Base-by-base conservation (phyloP, 2,888 invertebrate species). In the Argyresthia albistria region DNA sequence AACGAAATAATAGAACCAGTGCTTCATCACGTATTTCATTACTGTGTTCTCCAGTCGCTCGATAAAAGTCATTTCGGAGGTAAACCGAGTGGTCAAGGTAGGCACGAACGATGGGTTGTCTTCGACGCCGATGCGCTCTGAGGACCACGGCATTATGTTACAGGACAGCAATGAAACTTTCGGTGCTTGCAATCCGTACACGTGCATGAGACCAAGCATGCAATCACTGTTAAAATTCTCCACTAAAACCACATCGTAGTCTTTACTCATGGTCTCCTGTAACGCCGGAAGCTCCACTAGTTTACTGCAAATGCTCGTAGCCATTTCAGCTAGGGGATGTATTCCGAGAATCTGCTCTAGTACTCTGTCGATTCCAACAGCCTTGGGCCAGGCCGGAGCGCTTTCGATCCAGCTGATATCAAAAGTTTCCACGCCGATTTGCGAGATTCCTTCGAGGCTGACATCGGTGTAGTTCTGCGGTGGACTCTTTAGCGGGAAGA, bases 151-250 rank as follows among this genome's bases (percentile, higher is more conserved):
- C 83, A 92, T 87, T 49, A 90, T 61, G 0, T 80, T 73, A 50
- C 90, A 89, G 7, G 90, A 90, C 50, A 89, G 82, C 35, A 90
- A 58, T 0, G 86, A 88, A 8, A 93, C 73, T 1, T 89, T 74
- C 0, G 92, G 92, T 7, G 89, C 86, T 51, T 87, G 77, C 54
- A 76, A 59, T 0, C 73, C 75, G 58, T 91, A 80, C 35, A 89
- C 65, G 65, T 91, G 83, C 0, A 88, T 83, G 51, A 93, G 70
- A 0, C 90, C 91, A 49, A 92, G 67, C 70, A 91, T 88, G 55
- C 92, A 92, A 59, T 92, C 91, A 37, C 90, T 89, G 58, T 88
- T 90, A 58, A 92, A 93, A 57, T 89, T 83, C 66, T 92, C 92
- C 16, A 89, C 80, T 8, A 92, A 66, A 9, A 92, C 70, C 10